Percentiles rank a stretch among this genome's conserved stretches.
phyloP scores from a whole-genome alignment of 2,888 invertebrate genomes.

The Drosophila austrosaltans region DNA sequence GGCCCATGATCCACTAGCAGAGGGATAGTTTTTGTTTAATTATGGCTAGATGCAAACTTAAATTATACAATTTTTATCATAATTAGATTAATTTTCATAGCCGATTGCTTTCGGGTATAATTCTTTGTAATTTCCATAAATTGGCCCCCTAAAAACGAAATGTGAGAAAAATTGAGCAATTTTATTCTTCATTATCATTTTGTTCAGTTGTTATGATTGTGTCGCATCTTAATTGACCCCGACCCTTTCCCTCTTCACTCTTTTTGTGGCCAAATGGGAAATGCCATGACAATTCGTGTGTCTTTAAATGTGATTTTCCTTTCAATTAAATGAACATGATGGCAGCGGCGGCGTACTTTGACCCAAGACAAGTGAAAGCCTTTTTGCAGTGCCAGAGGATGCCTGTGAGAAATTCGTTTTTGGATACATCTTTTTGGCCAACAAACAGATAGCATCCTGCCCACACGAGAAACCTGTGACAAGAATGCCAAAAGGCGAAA shows the following conservation, averaged over 20 bases:
- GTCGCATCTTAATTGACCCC: constrained; percentile 4
- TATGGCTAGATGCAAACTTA: neutral
- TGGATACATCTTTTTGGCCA: constrained; percentile 54
- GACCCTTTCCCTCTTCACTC: constrained; percentile 14
- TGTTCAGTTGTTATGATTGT: neutral
- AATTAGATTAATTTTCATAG: neutral
- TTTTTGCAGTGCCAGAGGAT: constrained; percentile 20
- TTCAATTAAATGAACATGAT: constrained; percentile 46
- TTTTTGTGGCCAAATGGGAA: constrained; percentile 51
- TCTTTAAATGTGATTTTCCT: constrained; percentile 32
- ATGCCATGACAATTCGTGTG: constrained; percentile 25
- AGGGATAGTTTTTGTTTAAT: no score
- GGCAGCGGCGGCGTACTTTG: constrained; percentile 55
- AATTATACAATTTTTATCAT: neutral
- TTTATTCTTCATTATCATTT: neutral
- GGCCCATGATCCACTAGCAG: no score
- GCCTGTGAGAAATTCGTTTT: constrained; percentile 54
- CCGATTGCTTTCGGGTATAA: neutral
- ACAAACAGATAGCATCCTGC: constrained; percentile 63
- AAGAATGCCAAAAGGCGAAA: constrained; percentile 33
- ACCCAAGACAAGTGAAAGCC: constrained; percentile 68
- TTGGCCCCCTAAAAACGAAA: no score
- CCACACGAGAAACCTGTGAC: constrained; percentile 29
- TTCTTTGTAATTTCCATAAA: neutral
- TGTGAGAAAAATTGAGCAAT: constrained; percentile 6